These are phyloP conservation scores for Drymonia ruficornis DNA, from an alignment of 2,888 invertebrate genomes.

Conservation along the genomic window DNA sequence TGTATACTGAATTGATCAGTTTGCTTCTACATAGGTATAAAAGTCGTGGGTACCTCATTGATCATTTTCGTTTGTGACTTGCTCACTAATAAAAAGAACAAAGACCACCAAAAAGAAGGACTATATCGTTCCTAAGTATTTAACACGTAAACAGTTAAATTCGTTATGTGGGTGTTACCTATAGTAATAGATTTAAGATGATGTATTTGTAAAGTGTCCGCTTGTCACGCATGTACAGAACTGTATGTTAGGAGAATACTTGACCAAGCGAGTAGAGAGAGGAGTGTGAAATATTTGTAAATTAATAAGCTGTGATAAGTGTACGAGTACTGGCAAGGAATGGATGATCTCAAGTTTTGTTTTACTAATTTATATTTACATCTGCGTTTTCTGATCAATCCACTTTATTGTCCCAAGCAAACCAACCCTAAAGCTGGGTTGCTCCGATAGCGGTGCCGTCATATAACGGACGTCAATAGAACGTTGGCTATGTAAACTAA, in stretches of 20 bases:
- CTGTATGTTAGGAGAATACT: constrained; percentile 45
- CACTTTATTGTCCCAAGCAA: too few relatives aligned
- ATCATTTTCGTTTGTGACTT: too few relatives aligned
- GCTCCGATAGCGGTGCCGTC: too few relatives aligned
- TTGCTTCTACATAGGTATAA: too few relatives aligned
- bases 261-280: constrained; percentile 64
- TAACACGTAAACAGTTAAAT: constrained; percentile 23
- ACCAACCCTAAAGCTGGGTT: too few relatives aligned
- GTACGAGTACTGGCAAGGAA: constrained; percentile 43
- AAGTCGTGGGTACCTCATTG: too few relatives aligned
- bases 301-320: constrained; percentile 81
- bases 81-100: not conserved
- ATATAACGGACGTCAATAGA: too few relatives aligned
- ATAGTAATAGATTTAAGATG: constrained; percentile 36
- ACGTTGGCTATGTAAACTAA: too few relatives aligned
- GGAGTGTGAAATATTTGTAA: constrained; percentile 67
- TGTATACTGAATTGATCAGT: too few relatives aligned
- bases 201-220: constrained; percentile 25
- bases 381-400: constrained; percentile 25
- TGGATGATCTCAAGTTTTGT: constrained; percentile 37
- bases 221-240: constrained; percentile 40
- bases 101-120: constrained; percentile 10
- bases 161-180: constrained; percentile 45
- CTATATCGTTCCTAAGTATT: constrained; percentile 28
- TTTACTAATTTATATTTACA: constrained; percentile 37